phyloP scores from a whole-genome alignment of 2,888 invertebrate species.

The Geophilus truncorum region DNA sequence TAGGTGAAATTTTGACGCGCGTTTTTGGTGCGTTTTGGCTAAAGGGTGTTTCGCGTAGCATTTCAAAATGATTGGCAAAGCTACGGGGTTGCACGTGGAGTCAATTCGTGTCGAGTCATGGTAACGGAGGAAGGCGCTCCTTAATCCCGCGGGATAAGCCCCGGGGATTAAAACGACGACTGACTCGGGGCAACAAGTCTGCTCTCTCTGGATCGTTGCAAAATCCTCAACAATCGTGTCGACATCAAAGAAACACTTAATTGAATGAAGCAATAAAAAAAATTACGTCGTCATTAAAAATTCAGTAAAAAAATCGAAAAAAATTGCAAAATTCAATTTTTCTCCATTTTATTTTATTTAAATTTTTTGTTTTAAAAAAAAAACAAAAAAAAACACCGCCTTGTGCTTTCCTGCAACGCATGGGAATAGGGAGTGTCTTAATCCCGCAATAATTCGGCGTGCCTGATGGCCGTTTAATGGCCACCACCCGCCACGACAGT shows the following conservation, averaged over 20 bases:
- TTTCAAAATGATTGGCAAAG: background rate
- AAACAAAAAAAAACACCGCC: too few relatives aligned
- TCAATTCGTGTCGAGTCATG: constrained; percentile 10
- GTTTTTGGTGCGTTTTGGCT: too few relatives aligned
- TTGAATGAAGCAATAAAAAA: background rate
- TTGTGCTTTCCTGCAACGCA: too few relatives aligned
- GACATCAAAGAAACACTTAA: background rate
- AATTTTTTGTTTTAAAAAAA: too few relatives aligned
- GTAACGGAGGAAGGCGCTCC: constrained; percentile 2
- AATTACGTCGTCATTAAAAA: too few relatives aligned
- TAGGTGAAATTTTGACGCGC: too few relatives aligned
- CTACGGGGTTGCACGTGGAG: background rate
- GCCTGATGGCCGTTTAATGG: background rate
- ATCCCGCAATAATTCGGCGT: background rate
- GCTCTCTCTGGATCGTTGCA: background rate
- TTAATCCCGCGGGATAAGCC: background rate
- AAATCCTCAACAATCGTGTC: constrained; percentile 10
- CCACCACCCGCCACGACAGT: background rate
- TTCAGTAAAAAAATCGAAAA: background rate
- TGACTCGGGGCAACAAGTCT: constrained; percentile 10
- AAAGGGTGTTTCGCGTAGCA: too few relatives aligned
- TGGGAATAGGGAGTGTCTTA: background rate
- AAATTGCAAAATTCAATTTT: background rate
- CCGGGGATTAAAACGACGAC: background rate
- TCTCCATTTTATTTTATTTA: background rate